Evolutionary conservation across 2,888 invertebrate genomes (phyloP).

Genomic region (Hartigia nigra): DNA sequence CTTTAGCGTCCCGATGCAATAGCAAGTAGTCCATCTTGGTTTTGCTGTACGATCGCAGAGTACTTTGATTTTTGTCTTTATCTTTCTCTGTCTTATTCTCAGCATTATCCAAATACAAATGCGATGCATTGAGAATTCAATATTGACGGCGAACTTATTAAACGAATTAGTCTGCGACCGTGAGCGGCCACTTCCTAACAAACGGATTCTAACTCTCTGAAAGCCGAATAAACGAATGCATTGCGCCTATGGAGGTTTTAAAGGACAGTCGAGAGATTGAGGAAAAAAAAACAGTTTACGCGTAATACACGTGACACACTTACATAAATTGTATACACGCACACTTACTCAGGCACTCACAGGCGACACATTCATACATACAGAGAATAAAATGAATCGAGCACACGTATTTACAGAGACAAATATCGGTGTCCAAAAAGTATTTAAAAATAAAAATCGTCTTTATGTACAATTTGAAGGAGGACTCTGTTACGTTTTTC

Average conservation of each 20-base stretch:
- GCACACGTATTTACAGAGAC: conserved; percentile 20
- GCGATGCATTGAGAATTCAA: not conserved
- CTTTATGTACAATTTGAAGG: conserved; percentile 62
- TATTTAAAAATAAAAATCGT: conserved; percentile 63
- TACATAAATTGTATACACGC: not conserved
- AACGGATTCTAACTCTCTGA: conserved; percentile 3
- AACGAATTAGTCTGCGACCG: not conserved
- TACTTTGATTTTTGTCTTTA: not conserved
- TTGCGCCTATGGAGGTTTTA: conserved; percentile 30
- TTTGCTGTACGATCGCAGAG: not conserved
- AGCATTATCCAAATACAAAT: not conserved
- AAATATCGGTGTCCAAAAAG: conserved; percentile 62
- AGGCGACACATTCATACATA: not conserved
- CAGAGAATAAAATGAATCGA: not conserved
- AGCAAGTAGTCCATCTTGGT: not conserved
- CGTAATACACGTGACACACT: not conserved
- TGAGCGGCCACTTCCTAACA: not conserved
- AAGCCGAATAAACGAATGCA: conserved; percentile 9
- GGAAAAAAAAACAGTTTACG: conserved; percentile 6
- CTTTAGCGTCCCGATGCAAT: not conserved
- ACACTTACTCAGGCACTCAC: not conserved
- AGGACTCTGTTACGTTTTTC: conserved; percentile 11
- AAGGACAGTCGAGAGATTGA: conserved; percentile 6
- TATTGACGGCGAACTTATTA: not conserved
- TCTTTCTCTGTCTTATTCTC: not conserved